phyloP scores from a whole-genome alignment of 2,888 invertebrate genomes.

The Boloria selene region DNA sequence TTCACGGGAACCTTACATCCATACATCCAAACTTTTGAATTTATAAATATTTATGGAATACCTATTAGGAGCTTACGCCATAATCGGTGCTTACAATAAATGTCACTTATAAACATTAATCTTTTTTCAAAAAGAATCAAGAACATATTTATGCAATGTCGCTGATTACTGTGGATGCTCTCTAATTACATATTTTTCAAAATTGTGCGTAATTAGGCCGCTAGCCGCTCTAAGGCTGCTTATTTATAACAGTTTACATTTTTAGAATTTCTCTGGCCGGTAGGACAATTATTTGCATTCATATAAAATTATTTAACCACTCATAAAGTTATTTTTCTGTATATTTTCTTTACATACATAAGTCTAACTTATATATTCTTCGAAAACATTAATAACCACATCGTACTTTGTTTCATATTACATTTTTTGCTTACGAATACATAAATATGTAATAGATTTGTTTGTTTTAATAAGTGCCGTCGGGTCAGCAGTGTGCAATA shows the following conservation, averaged over 20 bases:
- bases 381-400: too few relatives aligned
- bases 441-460: not conserved
- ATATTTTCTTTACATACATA: slow-evolving; percentile 9
- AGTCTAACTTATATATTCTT: too few relatives aligned
- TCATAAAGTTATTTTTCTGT: too few relatives aligned
- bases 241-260: slow-evolving; percentile 35
- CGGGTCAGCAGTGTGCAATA: slow-evolving; percentile 29
- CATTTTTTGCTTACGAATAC: slow-evolving; percentile 3
- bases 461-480: slow-evolving; percentile 19
- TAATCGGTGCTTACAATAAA: too few relatives aligned
- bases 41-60: too few relatives aligned
- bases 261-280: slow-evolving; percentile 13
- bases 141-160: slow-evolving; percentile 56
- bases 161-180: slow-evolving; percentile 49
- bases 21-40: too few relatives aligned
- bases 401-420: not conserved
- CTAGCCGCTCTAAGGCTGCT: slow-evolving; percentile 25
- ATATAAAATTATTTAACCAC: not conserved
- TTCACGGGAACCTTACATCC: too few relatives aligned
- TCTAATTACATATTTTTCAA: slow-evolving; percentile 60
- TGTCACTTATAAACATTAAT: not conserved
- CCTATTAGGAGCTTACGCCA: too few relatives aligned
- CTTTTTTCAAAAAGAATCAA: slow-evolving; percentile 46
- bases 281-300: not conserved
- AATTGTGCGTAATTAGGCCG: slow-evolving; percentile 36